Evolutionary conservation across 2,797 vertebrate genomes (phyloP).

Genomic region (Pogoniulus pusillus): DNA sequence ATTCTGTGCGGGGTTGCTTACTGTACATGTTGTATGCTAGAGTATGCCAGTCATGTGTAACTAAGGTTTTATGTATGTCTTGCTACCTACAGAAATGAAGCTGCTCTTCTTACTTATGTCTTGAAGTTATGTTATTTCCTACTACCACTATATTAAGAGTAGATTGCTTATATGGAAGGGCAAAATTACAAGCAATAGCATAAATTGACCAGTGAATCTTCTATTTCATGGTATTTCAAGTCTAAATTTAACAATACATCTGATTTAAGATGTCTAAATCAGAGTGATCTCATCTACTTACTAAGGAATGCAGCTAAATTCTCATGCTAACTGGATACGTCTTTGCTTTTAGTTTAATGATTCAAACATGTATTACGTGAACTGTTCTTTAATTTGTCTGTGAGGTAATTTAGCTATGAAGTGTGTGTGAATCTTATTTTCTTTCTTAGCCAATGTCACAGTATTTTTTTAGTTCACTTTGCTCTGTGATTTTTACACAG

Average conservation of each 20-base stretch:
- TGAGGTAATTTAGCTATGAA: background rate
- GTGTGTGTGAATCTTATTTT: background rate
- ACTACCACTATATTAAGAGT: background rate
- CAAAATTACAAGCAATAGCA: background rate
- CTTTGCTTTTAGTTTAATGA: background rate
- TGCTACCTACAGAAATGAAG: background rate
- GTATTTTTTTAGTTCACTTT: background rate
- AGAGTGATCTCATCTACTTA: background rate
- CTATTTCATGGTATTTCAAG: background rate
- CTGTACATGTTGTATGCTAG: background rate
- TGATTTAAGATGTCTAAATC: background rate
- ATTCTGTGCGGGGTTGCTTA: background rate
- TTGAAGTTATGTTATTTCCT: background rate
- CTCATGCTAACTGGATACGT: background rate
- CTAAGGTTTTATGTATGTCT: background rate
- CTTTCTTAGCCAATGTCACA: background rate
- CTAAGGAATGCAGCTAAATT: background rate
- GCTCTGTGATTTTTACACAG: background rate
- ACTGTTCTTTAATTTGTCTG: background rate
- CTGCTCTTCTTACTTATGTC: background rate
- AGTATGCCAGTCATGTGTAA: background rate
- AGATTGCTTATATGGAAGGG: background rate
- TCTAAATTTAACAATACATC: background rate
- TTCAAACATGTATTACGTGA: background rate
- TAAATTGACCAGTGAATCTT: background rate